Evolutionary conservation across 2,113 vertebrate genomes (phyloP).

Genomic region (Panthera leo): DNA sequence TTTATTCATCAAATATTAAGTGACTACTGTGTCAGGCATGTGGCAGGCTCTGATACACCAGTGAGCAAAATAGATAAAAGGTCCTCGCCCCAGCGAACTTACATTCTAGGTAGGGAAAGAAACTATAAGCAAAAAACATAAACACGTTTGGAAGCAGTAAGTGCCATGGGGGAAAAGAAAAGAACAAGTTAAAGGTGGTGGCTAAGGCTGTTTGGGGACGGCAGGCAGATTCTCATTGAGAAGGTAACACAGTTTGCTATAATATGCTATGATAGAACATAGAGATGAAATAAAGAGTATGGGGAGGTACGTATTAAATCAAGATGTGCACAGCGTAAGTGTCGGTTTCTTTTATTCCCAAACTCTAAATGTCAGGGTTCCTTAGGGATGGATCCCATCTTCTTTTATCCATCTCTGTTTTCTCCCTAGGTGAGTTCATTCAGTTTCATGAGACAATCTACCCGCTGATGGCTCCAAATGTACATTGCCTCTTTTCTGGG

Average conservation of each 20-base stretch:
- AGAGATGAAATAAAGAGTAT: background rate
- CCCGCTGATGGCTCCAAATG: background rate
- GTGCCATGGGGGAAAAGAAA: no score
- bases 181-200: background rate
- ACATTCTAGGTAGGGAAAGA: background rate
- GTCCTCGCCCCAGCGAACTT: background rate
- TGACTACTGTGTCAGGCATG: background rate
- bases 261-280: rapidly evolving
- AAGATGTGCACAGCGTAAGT: background rate
- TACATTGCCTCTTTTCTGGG: background rate
- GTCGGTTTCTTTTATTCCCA: background rate
- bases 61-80: background rate
- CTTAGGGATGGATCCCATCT: background rate
- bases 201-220: no score
- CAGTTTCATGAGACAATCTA: background rate
- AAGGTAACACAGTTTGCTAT: background rate
- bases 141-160: background rate
- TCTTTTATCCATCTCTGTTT: background rate
- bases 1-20: background rate
- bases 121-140: background rate
- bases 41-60: background rate
- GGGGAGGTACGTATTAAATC: background rate
- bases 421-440: background rate
- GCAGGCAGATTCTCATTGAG: background rate
- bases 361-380: background rate